Evolutionary conservation across 2,888 invertebrate species (phyloP).

Genomic region (Dyspetes luteomarginatus): DNA sequence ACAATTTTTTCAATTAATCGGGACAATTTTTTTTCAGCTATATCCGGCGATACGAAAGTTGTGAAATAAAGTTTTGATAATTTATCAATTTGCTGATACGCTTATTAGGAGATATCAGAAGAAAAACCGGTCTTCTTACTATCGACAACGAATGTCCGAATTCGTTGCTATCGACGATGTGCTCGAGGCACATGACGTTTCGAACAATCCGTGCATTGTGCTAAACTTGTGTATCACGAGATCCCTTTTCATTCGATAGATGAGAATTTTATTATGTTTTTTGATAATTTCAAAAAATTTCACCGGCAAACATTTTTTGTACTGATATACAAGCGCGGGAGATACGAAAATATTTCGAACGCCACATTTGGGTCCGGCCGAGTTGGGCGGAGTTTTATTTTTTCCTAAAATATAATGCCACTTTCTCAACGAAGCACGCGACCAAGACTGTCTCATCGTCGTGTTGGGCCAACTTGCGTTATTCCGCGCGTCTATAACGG

Average conservation of each 20-base stretch:
- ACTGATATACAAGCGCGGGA: background rate
- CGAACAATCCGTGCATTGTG: background rate
- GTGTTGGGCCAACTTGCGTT: background rate
- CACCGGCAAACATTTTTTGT: background rate
- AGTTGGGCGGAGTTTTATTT: background rate
- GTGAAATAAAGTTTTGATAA: background rate
- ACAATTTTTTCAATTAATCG: too few species aligned
- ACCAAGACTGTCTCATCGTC: constrained; percentile 53
- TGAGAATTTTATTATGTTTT: too few species aligned
- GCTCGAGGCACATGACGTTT: constrained; percentile 11
- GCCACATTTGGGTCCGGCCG: background rate
- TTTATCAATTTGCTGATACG: background rate
- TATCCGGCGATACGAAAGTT: background rate
- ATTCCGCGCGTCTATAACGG: background rate
- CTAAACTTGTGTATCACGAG: too few species aligned
- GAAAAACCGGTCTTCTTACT: background rate
- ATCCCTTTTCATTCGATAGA: too few species aligned
- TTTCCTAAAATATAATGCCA: constrained; percentile 48
- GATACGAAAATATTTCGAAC: background rate
- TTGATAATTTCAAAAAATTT: too few species aligned
- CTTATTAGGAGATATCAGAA: background rate
- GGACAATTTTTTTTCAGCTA: too few species aligned
- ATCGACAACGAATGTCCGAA: background rate
- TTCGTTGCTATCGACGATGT: background rate
- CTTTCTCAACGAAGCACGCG: constrained; percentile 45